These are phyloP conservation scores for Lumbricus terrestris DNA, from an alignment of 2,888 invertebrate species.

Conservation along the genomic window DNA sequence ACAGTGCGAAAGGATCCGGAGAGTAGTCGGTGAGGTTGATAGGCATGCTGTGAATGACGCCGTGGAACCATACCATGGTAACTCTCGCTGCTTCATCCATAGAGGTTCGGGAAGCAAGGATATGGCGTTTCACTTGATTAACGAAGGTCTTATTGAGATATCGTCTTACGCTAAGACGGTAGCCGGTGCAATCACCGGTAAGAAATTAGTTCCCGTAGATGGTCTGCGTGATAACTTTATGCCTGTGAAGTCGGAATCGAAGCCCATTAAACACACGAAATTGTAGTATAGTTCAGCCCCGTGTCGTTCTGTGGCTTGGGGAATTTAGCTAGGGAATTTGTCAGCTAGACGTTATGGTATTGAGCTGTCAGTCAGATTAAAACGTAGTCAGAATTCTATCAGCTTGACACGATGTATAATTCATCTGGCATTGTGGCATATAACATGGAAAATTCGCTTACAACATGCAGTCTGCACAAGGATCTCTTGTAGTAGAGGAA, in stretches of 20 bases:
- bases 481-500: neutral
- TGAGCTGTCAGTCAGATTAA: neutral
- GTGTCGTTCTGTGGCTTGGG: neutral
- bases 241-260: neutral
- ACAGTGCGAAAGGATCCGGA: neutral
- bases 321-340: neutral
- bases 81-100: neutral
- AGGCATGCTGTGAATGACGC: neutral
- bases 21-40: neutral
- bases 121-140: neutral
- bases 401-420: neutral
- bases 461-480: neutral
- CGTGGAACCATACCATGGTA: neutral
- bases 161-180: conserved; percentile 4
- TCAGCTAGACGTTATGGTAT: neutral
- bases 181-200: neutral
- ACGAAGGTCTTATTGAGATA: neutral
- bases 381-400: neutral
- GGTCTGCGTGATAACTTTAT: neutral
- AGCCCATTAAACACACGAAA: neutral
- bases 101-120: neutral
- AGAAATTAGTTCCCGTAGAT: neutral
- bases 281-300: neutral
- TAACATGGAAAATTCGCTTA: neutral
- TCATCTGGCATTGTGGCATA: neutral